Conservation (phyloP, 37 sponge, comb jelly and placozoan species). For the Tethya wilhelma region DNA sequence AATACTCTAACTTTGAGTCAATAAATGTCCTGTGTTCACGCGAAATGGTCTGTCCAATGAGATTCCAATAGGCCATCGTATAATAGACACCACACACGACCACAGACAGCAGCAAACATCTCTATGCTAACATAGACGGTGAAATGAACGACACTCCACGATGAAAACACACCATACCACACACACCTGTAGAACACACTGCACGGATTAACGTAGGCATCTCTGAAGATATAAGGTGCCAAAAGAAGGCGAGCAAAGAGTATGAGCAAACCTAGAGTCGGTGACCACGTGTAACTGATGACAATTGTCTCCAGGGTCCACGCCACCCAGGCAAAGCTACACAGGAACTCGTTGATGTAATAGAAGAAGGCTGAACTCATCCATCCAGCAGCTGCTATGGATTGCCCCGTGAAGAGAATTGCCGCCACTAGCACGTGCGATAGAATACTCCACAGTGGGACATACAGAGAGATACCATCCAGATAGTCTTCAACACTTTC, state of each 20-base stretch:
- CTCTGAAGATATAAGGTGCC: not conserved
- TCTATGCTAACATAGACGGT: conserved; percentile 3
- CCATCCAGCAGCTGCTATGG: too few species aligned
- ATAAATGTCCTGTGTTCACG: conserved; percentile 10
- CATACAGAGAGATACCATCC: not conserved
- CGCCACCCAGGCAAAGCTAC: conserved; percentile 12
- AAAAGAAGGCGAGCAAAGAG: conserved; percentile 19
- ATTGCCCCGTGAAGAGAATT: not conserved
- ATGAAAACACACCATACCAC: not conserved
- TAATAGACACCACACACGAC: not conserved
- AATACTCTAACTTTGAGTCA: not conserved
- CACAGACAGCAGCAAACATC: not conserved
- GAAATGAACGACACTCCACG: too few species aligned
- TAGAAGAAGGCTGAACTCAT: not conserved
- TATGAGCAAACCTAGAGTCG: not conserved
- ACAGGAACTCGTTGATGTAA: conserved; percentile 42
- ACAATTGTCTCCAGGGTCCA: conserved; percentile 23
- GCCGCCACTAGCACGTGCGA: not conserved
- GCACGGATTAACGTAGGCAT: conserved; percentile 21
- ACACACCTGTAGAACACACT: not conserved
- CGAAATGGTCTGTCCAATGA: conserved; percentile 4
- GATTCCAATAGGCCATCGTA: not conserved
- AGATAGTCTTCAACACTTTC: not conserved
- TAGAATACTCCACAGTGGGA: conserved; percentile 30
- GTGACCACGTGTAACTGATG: conserved; percentile 7